Base-by-base conservation (phyloP, 92 coral and sea anemone species). In the Phenganax stokvisi region DNA sequence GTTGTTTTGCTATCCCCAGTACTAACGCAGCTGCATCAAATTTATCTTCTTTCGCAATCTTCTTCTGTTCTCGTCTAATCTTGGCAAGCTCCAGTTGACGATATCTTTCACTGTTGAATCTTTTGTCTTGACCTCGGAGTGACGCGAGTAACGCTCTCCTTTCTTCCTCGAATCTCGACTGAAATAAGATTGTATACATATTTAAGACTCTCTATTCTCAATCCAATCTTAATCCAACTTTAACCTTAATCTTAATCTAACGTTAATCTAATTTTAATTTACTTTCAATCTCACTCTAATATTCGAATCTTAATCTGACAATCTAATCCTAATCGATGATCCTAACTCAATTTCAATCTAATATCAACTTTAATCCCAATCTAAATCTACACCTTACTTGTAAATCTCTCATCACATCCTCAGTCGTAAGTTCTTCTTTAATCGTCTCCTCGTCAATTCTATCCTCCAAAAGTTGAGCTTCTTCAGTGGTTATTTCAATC, bases 1-100 rank as follows among this genome's bases (percentile, higher is more conserved):
- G 97, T 76, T 85, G 89, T 77, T 92, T 91, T 0, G 98, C 98
- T 73, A 94, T 27, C 37, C 91, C 88, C 81, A 94, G 88, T 83
- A 94, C 88, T 47, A 94, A 79, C 84, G 97, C 97, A 0, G 98
- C 98, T 17, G 98, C 92, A 79, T 94, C 98, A 56, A 94, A 92
- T 80, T 94, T 94, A 76, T 92, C 96, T 74, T 94, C 92, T 29
- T 84, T 84, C 56, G 92, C 89, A 31, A 94, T 87, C 59, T 85
- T 84, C 58, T 92, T 91, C 76, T 94, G 97, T 80, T 89, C 97
- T 37, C 98, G 90, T 63, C 96, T 82, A 28, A 94, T 87, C 75
- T 91, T 94, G 5, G 97, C 98, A n/a, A 94, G 91, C 68, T 92
- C 97, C 27, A 94, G 85, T 66, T 94, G 98, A 8, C 98, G 88